Conservation (phyloP, 1,140 invertebrate species). For the Drosophila asahinai region DNA sequence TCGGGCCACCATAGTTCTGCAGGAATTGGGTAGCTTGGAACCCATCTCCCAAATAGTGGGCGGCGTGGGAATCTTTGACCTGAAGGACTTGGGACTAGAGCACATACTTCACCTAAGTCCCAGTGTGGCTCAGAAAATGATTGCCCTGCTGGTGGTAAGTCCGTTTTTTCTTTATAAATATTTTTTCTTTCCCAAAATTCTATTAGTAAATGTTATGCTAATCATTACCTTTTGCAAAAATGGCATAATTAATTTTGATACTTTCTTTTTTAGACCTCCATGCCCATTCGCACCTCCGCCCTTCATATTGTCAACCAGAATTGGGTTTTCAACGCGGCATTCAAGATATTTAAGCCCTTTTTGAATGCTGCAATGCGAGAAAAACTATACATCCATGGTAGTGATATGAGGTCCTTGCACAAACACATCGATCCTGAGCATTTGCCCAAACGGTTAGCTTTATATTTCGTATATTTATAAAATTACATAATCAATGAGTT, state of each 20-base stretch:
- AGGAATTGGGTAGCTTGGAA: constrained; percentile 91
- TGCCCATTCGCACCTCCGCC: constrained; percentile 90
- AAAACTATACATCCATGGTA: constrained; percentile 91
- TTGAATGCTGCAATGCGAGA: constrained; percentile 89
- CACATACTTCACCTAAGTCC: constrained; percentile 91
- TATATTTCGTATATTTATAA: neutral
- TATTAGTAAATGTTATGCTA: too few relatives aligned
- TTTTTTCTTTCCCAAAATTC: neutral
- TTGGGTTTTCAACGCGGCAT: constrained; percentile 92
- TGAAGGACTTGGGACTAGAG: constrained; percentile 89
- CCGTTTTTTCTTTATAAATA: constrained; percentile 25
- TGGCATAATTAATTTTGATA: neutral
- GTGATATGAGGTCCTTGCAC: constrained; percentile 91
- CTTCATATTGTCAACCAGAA: constrained; percentile 92
- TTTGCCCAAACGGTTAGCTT: constrained; percentile 88
- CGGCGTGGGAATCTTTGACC: constrained; percentile 91
- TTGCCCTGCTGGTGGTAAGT: constrained; percentile 89
- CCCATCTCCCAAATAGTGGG: constrained; percentile 91
- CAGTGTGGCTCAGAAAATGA: constrained; percentile 87
- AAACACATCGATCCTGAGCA: constrained; percentile 89
- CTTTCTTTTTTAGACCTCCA: constrained; percentile 87
- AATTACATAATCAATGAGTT: neutral
- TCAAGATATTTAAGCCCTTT: constrained; percentile 91
- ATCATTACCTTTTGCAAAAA: too few relatives aligned
- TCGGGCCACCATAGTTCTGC: constrained; percentile 89